Conservation (phyloP, 2,888 invertebrate genomes). For the Ophion obscuratus region DNA sequence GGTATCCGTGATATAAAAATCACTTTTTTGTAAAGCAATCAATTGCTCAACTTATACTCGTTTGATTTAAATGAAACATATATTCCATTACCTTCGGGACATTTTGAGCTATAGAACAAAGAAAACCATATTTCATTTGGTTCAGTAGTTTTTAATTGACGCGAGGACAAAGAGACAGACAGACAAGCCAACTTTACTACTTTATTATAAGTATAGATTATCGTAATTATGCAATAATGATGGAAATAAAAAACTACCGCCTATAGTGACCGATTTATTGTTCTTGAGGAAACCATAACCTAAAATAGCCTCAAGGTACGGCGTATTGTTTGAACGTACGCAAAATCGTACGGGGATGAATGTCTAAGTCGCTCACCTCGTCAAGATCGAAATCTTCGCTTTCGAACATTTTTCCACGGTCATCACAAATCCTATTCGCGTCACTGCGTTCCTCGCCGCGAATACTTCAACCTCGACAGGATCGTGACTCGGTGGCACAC, state of each 20-base stretch:
- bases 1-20: no score
- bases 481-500: background rate
- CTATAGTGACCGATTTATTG: background rate
- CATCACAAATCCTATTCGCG: slow-evolving; percentile 22
- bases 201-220: no score
- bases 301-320: background rate
- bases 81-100: no score
- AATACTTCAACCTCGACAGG: background rate
- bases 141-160: no score
- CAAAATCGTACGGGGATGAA: slow-evolving; percentile 28
- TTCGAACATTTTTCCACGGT: slow-evolving; percentile 68
- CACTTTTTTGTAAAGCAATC: no score
- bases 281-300: slow-evolving; percentile 13
- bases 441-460: background rate
- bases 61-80: no score
- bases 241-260: background rate
- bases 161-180: no score
- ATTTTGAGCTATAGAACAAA: no score
- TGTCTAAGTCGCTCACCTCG: slow-evolving; percentile 68
- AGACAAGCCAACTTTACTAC: no score
- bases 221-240: no score
- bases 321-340: background rate
- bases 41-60: no score
- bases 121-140: no score
- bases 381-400: slow-evolving; percentile 75